Conservation (phyloP, 1,140 invertebrate species). For the Epicauta chinensis region DNA sequence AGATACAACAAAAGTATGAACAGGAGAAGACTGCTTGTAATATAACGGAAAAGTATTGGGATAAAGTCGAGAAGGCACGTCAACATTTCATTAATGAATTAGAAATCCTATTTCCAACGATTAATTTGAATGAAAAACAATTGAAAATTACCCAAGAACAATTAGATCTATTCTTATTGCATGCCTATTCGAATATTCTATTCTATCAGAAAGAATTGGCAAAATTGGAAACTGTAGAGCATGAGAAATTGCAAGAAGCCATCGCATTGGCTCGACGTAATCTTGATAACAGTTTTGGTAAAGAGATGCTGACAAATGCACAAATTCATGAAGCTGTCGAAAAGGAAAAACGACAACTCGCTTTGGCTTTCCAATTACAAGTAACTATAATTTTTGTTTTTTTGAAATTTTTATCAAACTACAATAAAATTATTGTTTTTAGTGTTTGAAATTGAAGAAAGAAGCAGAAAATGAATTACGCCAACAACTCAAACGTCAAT, state of each 20-base stretch:
- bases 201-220: slow-evolving; percentile 66
- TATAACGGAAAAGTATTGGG: slow-evolving; percentile 65
- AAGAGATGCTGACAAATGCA: slow-evolving; percentile 44
- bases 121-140: slow-evolving; percentile 59
- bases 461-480: slow-evolving; percentile 67
- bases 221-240: slow-evolving; percentile 57
- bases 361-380: slow-evolving; percentile 51
- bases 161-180: slow-evolving; percentile 61
- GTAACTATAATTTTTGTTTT: slow-evolving; percentile 36
- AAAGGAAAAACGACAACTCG: slow-evolving; percentile 49
- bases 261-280: slow-evolving; percentile 51
- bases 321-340: slow-evolving; percentile 50
- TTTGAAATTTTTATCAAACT: neutral
- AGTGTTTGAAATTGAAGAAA: slow-evolving; percentile 58
- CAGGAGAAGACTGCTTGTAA: slow-evolving; percentile 49
- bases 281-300: slow-evolving; percentile 10
- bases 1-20: slow-evolving; percentile 53
- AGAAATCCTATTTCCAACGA: slow-evolving; percentile 61
- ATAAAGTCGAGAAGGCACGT: slow-evolving; percentile 60
- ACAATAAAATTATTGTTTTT: slow-evolving; percentile 3
- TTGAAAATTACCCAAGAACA: slow-evolving; percentile 56
- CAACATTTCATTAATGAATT: slow-evolving; percentile 66
- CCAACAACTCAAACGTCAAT: slow-evolving; percentile 69
- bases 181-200: slow-evolving; percentile 58
- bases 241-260: slow-evolving; percentile 55